Evolutionary conservation across 2,797 vertebrate genomes (phyloP).

Genomic region (Parauchenoglanis punctatus): DNA sequence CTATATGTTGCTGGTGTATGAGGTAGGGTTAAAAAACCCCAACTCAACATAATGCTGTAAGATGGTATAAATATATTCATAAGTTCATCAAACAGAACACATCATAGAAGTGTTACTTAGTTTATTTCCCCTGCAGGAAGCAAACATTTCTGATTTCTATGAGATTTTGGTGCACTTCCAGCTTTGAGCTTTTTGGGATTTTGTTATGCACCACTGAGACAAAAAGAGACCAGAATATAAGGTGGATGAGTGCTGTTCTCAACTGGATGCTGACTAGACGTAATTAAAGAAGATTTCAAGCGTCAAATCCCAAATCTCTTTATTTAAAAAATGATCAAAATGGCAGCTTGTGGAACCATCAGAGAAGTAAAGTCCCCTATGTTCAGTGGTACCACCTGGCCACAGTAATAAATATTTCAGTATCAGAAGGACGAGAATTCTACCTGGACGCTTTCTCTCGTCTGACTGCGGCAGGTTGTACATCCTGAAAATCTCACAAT

Average conservation of each 20-base stretch:
- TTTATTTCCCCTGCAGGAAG: background rate
- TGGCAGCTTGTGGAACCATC: background rate
- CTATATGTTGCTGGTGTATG: background rate
- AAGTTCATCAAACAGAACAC: background rate
- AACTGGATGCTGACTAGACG: background rate
- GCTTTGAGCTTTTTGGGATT: background rate
- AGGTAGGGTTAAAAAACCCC: background rate
- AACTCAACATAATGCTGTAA: background rate
- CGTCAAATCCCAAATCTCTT: background rate
- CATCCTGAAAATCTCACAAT: conserved; percentile 14
- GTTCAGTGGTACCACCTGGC: conserved; percentile 16
- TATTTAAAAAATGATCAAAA: background rate
- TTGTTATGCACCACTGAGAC: background rate
- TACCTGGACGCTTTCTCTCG: conserved; percentile 47
- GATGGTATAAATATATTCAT: background rate
- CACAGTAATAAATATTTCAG: conserved; percentile 72
- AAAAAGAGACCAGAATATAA: background rate
- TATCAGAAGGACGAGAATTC: conserved; percentile 52
- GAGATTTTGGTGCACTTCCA: background rate
- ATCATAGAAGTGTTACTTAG: background rate
- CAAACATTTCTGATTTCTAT: background rate
- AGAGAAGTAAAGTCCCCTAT: background rate
- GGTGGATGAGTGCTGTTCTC: background rate
- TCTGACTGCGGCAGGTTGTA: background rate
- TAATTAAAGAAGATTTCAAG: conserved; percentile 9